Evolutionary conservation across 2,797 vertebrate genomes (phyloP).

Genomic region (Falco berigora): DNA sequence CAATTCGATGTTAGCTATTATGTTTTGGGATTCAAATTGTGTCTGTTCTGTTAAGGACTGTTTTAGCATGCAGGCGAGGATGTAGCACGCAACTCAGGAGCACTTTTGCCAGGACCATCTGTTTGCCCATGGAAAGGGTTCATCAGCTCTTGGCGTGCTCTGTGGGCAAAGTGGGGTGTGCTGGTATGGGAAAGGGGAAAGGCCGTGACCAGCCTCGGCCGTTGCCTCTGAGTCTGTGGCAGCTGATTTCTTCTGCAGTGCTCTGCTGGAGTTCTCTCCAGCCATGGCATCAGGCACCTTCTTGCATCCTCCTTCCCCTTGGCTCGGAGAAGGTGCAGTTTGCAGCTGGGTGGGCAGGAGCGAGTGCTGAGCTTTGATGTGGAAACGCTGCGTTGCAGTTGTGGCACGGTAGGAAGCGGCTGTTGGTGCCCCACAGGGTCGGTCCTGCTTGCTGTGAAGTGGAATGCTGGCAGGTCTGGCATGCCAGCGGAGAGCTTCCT

Average conservation of each 20-base stretch:
- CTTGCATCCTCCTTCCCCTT: not conserved
- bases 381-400: accelerated
- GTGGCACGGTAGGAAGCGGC: accelerated
- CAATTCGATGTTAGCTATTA: not conserved
- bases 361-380: accelerated
- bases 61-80: not conserved
- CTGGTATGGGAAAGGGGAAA: not conserved
- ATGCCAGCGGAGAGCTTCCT: accelerated
- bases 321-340: not conserved
- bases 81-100: accelerated
- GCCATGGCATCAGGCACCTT: accelerated
- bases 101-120: not conserved
- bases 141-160: accelerated
- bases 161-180: not conserved
- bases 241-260: not conserved
- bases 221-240: accelerated
- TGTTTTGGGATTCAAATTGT: not conserved
- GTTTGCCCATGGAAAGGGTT: not conserved
- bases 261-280: not conserved
- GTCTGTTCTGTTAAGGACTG: not conserved
- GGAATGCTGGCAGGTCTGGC: not conserved
- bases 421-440: accelerated
- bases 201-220: not conserved
- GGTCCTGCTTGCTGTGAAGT: not conserved
- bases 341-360: not conserved